A percentile compares a stretch with the other conserved stretches of the same genome.
Conservation (phyloP, 1,140 invertebrate genomes). For the Patella vulgata region DNA sequence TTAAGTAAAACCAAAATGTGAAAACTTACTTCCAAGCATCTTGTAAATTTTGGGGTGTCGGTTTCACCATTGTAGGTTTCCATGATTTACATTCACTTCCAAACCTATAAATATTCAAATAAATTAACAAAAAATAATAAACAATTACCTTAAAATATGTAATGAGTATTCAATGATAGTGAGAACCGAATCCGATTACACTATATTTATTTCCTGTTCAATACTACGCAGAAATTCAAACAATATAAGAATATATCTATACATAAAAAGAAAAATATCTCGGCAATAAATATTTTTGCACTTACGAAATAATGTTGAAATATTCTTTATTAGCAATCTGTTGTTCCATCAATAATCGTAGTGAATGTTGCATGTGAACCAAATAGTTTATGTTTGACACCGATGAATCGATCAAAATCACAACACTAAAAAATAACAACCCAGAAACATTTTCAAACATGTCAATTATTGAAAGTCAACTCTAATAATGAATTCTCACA, state of each 20-base stretch:
- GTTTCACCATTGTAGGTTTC: constrained; percentile 64
- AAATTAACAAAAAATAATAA: not conserved
- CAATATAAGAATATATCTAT: no score
- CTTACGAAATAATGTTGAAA: constrained; percentile 67
- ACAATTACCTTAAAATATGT: not conserved
- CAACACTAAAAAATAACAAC: constrained; percentile 53
- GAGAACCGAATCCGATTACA: no score
- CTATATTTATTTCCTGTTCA: no score
- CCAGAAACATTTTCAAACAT: not conserved
- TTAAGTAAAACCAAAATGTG: no score
- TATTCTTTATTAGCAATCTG: constrained; percentile 66
- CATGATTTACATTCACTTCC: constrained; percentile 56
- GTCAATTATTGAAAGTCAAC: not conserved
- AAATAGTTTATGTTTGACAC: constrained; percentile 65
- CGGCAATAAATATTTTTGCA: constrained; percentile 2
- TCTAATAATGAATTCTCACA: constrained; percentile 1
- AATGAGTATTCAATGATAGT: no score
- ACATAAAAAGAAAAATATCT: not conserved
- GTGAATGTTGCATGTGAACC: constrained; percentile 66
- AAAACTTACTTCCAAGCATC: constrained; percentile 65
- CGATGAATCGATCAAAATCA: constrained; percentile 65
- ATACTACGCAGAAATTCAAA: no score
- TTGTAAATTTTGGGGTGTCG: constrained; percentile 62
- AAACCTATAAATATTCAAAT: constrained; percentile 48
- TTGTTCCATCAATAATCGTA: constrained; percentile 66